phyloP scores from a whole-genome alignment of 2,113 vertebrate species.

The Brachirus orientalis region DNA sequence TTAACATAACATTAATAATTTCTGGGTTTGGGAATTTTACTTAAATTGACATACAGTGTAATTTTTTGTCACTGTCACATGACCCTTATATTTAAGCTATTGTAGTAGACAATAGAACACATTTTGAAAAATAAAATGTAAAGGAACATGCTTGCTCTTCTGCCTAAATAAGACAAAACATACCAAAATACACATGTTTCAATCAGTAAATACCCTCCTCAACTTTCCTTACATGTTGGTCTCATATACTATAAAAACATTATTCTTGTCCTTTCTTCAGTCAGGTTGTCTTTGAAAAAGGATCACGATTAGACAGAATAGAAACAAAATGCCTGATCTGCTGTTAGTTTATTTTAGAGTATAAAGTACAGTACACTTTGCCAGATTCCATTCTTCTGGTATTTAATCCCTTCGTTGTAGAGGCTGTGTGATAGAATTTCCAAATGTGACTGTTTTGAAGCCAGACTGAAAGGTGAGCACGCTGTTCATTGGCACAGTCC shows the following conservation, averaged over 20 bases:
- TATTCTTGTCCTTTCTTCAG: too few relatives aligned
- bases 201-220: slow-evolving; percentile 3
- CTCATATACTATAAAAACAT: not conserved
- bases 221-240: not conserved
- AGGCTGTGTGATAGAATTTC: slow-evolving; percentile 16
- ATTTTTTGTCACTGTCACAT: too few relatives aligned
- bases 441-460: slow-evolving; percentile 17
- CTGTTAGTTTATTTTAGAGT: slow-evolving; percentile 11
- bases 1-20: slow-evolving; percentile 9
- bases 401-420: not conserved
- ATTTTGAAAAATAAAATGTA: slow-evolving; percentile 5
- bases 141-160: not conserved
- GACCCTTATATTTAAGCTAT: too few relatives aligned
- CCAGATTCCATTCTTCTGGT: slow-evolving; percentile 8
- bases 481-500: not conserved
- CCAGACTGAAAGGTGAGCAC: not conserved
- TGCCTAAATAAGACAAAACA: not conserved
- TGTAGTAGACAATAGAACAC: not conserved
- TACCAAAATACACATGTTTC: not conserved
- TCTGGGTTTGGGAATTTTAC: not conserved
- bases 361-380: not conserved
- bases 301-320: slow-evolving; percentile 5
- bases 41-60: not conserved
- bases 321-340: not conserved
- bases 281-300: not conserved